Base-by-base conservation (phyloP, 2,888 invertebrate species). In the Microchrysa polita region DNA sequence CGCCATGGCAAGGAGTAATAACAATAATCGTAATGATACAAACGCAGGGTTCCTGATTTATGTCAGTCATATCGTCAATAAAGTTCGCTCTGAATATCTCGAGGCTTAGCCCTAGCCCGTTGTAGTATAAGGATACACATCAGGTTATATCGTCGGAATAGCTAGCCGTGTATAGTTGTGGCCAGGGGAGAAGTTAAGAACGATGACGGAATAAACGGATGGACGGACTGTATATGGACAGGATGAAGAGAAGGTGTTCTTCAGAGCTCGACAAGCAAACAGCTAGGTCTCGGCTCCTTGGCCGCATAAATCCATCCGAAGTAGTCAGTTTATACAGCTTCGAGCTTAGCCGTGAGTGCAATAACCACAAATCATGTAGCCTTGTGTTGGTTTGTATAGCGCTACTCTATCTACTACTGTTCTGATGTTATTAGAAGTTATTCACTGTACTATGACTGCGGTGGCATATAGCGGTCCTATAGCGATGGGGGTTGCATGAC, bases 11-110 rank as follows among this genome's bases (percentile, higher is more conserved):
- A 78, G 77, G 75, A 77, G 77, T 78, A 79, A 79, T 79, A 79
- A 78, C 78, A 79, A 78, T 79, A 78, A 79, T 78, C 79, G 77
- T 79, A 77, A 78, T 78, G 77, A 78, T 77, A 78, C 76, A 74
- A 76, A 73, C 73, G 74, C 74, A 73, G 74, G 77, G 74, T 77
- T 77, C 77, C 77, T 79, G 79, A 79, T 79, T 79, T 79, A 79
- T 79, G 79, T 79, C 79, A 77, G 78, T 79, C 79, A 79, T 79
- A 79, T 79, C 79, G 77, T 79, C 79, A 79, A 79, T 79, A 78
- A 78, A 78, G 78, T 77, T 77, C 77, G 61, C 74, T 76, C 74
- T 76, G 76, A 76, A 76, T 76, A 76, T 74, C 76, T 73, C 71
- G 67, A 67, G 67, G 73, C 55, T 55, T 53, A 65, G 65, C 67